These are phyloP conservation scores for Centropus unirufus DNA, from an alignment of 2,113 vertebrate genomes.

Conservation along the genomic window DNA sequence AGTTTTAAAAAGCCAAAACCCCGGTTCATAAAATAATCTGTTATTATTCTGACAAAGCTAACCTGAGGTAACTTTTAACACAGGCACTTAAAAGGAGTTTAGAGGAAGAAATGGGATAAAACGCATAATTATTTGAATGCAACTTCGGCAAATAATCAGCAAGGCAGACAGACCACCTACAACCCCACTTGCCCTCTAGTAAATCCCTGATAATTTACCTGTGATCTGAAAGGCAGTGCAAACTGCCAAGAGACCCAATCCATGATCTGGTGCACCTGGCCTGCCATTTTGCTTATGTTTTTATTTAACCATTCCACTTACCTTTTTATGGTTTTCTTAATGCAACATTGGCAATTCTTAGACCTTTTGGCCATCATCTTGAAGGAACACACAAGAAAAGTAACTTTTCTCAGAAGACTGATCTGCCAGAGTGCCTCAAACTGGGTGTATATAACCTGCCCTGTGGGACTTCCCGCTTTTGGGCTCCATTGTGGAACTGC, in stretches of 20 bases:
- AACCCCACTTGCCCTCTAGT: background rate
- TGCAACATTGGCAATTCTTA: background rate
- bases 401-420: background rate
- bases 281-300: background rate
- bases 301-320: background rate
- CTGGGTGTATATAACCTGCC: background rate
- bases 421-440: rapidly evolving
- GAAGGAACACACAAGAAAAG: background rate
- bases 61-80: background rate
- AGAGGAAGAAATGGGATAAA: background rate
- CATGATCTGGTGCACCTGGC: background rate
- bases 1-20: background rate
- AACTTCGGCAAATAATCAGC: background rate
- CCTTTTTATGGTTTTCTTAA: background rate
- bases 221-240: background rate
- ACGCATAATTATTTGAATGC: background rate
- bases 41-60: background rate
- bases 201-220: background rate
- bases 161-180: background rate
- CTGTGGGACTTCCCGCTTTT: background rate
- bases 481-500: background rate
- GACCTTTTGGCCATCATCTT: background rate
- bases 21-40: background rate
- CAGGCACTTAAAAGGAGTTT: background rate
- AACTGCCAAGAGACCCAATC: background rate